These are phyloP conservation scores for Nephrotoma flavescens DNA, from an alignment of 2,888 invertebrate species.

Conservation along the genomic window DNA sequence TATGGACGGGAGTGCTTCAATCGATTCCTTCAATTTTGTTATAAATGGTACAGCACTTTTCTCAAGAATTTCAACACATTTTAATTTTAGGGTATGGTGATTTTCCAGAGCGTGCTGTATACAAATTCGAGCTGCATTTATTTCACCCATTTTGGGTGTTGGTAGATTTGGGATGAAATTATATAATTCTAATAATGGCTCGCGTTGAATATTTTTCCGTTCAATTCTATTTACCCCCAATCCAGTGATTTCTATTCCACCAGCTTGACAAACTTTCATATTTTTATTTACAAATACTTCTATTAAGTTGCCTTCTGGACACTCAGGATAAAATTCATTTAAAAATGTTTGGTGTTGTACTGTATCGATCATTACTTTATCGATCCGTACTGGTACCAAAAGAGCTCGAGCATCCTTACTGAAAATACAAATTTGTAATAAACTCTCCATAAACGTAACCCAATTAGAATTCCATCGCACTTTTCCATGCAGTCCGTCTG, in stretches of 20 bases:
- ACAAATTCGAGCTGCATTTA: conserved; percentile 41
- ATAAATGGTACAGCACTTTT: conserved; percentile 37
- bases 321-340: conserved; percentile 19
- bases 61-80: conserved; percentile 39
- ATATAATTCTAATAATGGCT: conserved; percentile 63
- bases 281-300: conserved; percentile 17
- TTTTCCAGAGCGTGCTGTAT: conserved; percentile 65
- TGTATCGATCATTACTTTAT: conserved; percentile 55
- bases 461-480: conserved; percentile 65
- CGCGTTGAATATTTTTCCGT: conserved; percentile 46
- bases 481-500: conserved; percentile 26
- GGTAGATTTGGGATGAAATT: conserved; percentile 51
- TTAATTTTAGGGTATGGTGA: conserved; percentile 43
- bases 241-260: conserved; percentile 64
- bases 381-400: conserved; percentile 60
- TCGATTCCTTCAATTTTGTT: conserved; percentile 38
- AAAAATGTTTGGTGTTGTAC: conserved; percentile 39
- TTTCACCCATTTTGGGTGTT: conserved; percentile 17
- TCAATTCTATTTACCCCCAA: conserved; percentile 63
- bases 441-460: conserved; percentile 78
- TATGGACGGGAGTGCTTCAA: conserved; percentile 53
- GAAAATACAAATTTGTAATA: conserved; percentile 69
- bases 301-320: conserved; percentile 7
- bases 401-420: conserved; percentile 52
- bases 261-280: conserved; percentile 37